These are phyloP conservation scores for Cirrhinus mrigala DNA, from an alignment of 2,797 vertebrate genomes.

Conservation along the genomic window DNA sequence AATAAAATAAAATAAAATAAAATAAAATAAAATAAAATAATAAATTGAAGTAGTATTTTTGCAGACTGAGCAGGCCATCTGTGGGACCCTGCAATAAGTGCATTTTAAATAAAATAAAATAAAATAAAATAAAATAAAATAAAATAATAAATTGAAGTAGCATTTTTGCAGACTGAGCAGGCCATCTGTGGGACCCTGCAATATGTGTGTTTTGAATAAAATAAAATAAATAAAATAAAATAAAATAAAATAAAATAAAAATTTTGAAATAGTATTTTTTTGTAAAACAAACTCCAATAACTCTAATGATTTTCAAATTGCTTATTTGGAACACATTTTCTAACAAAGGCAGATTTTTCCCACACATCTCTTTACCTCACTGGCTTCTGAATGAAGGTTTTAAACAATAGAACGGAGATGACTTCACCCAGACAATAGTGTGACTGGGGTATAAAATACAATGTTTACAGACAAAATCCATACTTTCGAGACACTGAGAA, in stretches of 20 bases:
- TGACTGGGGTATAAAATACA: slow-evolving; percentile 51
- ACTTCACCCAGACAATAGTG: slow-evolving; percentile 52
- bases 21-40: neutral
- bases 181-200: slow-evolving; percentile 52
- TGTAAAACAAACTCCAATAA: neutral
- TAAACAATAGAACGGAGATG: slow-evolving; percentile 51
- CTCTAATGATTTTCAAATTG: neutral
- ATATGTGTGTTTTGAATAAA: no score
- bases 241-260: neutral
- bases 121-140: neutral
- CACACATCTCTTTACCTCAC: slow-evolving; percentile 19
- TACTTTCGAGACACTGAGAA: slow-evolving; percentile 61
- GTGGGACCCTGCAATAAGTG: slow-evolving; percentile 19
- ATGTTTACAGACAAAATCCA: slow-evolving; percentile 61
- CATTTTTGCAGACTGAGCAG: no score
- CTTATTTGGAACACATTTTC: slow-evolving; percentile 18
- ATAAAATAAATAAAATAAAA: neutral
- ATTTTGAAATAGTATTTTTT: neutral
- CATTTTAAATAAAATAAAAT: neutral
- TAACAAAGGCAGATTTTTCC: neutral
- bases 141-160: no score
- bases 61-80: slow-evolving; percentile 55
- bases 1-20: neutral
- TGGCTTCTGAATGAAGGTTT: slow-evolving; percentile 28
- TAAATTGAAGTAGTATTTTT: no score